A percentile compares a stretch with the other conserved stretches of the same genome.
These are phyloP conservation scores for Malurus cyaneus DNA, from an alignment of 2,113 vertebrate genomes.

Conservation along the genomic window DNA sequence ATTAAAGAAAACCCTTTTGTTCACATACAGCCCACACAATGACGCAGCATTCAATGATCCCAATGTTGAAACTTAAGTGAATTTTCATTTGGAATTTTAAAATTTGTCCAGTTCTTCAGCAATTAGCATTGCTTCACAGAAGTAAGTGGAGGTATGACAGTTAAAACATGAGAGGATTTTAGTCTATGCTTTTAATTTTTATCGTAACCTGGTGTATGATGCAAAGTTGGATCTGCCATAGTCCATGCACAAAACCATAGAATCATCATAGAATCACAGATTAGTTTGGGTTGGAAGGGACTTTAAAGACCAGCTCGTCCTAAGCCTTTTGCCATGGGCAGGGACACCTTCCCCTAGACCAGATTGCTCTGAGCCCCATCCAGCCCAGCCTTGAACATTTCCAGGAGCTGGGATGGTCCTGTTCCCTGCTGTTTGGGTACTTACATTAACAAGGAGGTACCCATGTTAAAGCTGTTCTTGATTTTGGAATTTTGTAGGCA, in stretches of 20 bases:
- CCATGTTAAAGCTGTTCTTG: not conserved
- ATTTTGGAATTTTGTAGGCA: not conserved
- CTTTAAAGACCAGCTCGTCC: not conserved
- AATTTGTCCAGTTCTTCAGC: not conserved
- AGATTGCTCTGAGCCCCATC: not conserved
- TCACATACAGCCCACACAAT: constrained; percentile 37
- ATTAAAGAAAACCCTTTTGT: constrained; percentile 50
- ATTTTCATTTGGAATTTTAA: not conserved
- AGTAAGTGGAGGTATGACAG: not conserved
- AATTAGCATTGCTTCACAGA: not conserved
- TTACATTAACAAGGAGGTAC: not conserved
- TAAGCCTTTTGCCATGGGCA: not conserved
- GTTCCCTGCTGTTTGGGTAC: not conserved
- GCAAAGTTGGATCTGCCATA: not conserved
- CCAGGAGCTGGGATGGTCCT: not conserved
- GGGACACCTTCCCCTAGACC: not conserved
- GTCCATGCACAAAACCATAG: not conserved
- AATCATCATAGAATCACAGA: not conserved
- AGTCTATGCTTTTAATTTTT: not conserved
- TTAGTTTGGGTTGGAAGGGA: not conserved
- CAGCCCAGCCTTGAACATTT: not conserved
- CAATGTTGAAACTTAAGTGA: not conserved
- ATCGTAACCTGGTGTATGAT: not conserved
- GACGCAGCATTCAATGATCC: not conserved
- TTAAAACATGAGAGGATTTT: not conserved